Evolutionary conservation across 2,113 vertebrate genomes (phyloP), one percentile per base, ranked within the genome.

Genomic region (Anser brachyrhynchus): DNA sequence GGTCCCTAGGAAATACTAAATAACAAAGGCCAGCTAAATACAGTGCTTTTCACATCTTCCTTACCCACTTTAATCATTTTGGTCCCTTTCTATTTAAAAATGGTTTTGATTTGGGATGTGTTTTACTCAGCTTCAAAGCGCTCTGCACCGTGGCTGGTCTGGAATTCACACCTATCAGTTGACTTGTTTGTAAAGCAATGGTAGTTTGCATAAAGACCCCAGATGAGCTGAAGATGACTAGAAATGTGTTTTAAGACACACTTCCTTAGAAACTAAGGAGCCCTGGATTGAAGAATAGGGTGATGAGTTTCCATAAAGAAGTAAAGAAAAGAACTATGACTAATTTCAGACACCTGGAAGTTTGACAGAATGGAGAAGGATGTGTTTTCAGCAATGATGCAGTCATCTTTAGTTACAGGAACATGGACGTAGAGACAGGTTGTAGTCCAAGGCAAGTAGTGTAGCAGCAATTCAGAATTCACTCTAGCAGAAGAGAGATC

Each of bases 1-100:
- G 31, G 61, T 67, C 71, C 49, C 65, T 90, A 83, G 92, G 81
- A 96, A 91, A 84, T 91, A 93, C 54, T 83, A 49, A 94, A 89
- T 89, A 91, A 87, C 67, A 91, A 92, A 91, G 71, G 43, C 55
- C 44, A 57, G 75, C 77, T 89, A 85, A 92, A 85, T 87, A 44
- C 49, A 66, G 33, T 76, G 49, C 31, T 81, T 93, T 90, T 92
- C 73, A 92, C 21, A 67, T 96, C 72, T 89, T 92, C 52, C 43
- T 92, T 95, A 84, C 22, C 75, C 46, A 19, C 43, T 93, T 94
- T 57, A 82, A 59, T 88, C 4, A 76, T 92, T 51, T 93, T 0
- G 0, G 11, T 46, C 69, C 52, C 35, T 92, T 96, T 87, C 78
- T 83, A 4, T 93, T 70, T 96, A 84, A 95, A 92, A 44, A 20